Evolutionary conservation across 2,797 vertebrate species (phyloP).

Genomic region (Clamator glandarius): DNA sequence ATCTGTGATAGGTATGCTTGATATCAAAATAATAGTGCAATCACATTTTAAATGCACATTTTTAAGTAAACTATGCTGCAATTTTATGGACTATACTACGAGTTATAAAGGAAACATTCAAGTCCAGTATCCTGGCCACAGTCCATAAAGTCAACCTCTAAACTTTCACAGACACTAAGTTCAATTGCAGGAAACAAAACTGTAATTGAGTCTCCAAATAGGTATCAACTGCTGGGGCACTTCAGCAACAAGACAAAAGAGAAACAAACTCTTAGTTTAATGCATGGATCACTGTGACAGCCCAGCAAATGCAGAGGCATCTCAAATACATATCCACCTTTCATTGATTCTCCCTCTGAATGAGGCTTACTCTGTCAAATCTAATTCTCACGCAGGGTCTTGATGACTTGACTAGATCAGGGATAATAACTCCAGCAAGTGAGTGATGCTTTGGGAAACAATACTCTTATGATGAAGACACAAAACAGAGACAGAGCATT

Average conservation of each 20-base stretch:
- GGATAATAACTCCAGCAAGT: background rate
- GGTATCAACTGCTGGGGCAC: background rate
- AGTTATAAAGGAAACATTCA: slow-evolving; percentile 5
- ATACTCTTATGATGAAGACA: background rate
- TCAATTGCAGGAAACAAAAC: background rate
- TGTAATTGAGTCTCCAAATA: background rate
- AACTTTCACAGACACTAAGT: background rate
- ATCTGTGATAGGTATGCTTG: slow-evolving; percentile 24
- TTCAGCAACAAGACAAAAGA: background rate
- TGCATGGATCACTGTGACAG: background rate
- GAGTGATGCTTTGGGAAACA: background rate
- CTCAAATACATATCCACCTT: slow-evolving; percentile 6
- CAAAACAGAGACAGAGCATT: background rate
- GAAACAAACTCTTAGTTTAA: background rate
- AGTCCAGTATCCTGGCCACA: background rate
- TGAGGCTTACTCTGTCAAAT: background rate
- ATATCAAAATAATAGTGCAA: slow-evolving; percentile 33
- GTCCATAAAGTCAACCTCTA: slow-evolving; percentile 8
- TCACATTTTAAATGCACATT: slow-evolving; percentile 3
- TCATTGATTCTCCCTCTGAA: background rate
- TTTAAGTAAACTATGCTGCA: background rate
- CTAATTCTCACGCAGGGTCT: background rate
- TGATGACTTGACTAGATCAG: slow-evolving; percentile 8
- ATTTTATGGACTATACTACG: slow-evolving; percentile 42
- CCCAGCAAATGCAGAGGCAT: background rate